Conservation (phyloP, 2,888 invertebrate genomes). For the Odontothrips loti region DNA sequence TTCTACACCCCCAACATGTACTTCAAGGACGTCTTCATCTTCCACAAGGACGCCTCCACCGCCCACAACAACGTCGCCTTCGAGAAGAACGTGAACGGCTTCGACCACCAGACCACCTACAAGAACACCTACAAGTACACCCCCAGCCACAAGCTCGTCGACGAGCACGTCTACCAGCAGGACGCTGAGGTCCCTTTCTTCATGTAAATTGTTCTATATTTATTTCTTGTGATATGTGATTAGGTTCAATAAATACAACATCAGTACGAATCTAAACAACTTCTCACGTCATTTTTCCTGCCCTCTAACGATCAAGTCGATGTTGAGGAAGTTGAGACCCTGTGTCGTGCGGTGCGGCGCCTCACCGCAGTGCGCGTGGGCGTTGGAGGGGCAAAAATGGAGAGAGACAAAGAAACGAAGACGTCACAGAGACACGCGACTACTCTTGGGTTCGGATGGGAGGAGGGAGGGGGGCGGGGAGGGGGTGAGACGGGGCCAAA, state of each 20-base stretch:
- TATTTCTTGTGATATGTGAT: background rate
- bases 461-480: background rate
- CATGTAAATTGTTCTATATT: background rate
- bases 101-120: background rate
- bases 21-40: slow-evolving; percentile 57
- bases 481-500: background rate
- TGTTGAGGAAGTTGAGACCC: too few species aligned
- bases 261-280: background rate
- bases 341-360: background rate
- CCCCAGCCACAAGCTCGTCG: slow-evolving; percentile 10
- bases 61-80: slow-evolving; percentile 34
- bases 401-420: background rate
- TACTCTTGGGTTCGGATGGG: background rate
- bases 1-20: slow-evolving; percentile 62
- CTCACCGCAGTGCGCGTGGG: background rate
- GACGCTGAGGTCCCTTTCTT: background rate
- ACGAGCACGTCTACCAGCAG: slow-evolving; percentile 16
- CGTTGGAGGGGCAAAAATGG: background rate
- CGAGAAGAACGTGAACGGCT: slow-evolving; percentile 11
- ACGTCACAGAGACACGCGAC: slow-evolving; percentile 5
- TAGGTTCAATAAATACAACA: background rate
- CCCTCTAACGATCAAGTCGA: too few species aligned
- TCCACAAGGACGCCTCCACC: slow-evolving; percentile 54
- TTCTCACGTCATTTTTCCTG: background rate
- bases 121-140: background rate